A percentile compares a stretch with the other conserved stretches of the same genome.
phyloP scores from a whole-genome alignment of 2,888 invertebrate species.

The Patella ulyssiponensis region DNA sequence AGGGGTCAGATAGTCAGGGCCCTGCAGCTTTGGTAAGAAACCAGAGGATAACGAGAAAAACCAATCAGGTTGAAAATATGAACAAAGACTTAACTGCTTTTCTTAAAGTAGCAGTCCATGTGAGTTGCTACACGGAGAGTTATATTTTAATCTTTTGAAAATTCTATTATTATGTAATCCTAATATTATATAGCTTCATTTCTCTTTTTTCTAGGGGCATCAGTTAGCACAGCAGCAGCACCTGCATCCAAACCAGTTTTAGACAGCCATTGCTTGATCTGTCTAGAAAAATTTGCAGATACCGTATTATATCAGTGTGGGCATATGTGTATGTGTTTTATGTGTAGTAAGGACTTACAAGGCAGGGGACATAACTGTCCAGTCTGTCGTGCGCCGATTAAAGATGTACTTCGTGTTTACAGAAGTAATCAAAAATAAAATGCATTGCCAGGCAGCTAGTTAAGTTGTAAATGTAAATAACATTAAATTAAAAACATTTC shows the following conservation, averaged over 20 bases:
- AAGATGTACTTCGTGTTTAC: constrained; percentile 68
- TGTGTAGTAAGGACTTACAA: constrained; percentile 66
- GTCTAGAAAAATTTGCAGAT: constrained; percentile 66
- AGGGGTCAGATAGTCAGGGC: no score
- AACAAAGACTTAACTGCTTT: no score
- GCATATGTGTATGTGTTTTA: constrained; percentile 70
- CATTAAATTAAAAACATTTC: no score
- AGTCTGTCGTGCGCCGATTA: constrained; percentile 70
- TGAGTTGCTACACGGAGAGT: no score
- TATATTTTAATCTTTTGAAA: no score
- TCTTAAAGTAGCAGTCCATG: no score
- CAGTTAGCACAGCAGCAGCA: constrained; percentile 20
- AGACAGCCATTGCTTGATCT: constrained; percentile 68
- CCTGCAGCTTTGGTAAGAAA: no score
- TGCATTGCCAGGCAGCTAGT: no score
- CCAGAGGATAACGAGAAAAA: no score
- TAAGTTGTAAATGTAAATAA: no score
- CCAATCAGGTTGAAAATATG: no score
- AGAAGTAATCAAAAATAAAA: constrained; percentile 53
- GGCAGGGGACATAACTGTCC: constrained; percentile 63
- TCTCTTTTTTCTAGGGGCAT: constrained; percentile 28
- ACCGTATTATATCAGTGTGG: constrained; percentile 71
- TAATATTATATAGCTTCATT: not conserved
- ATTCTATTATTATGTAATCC: not conserved
- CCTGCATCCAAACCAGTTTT: constrained; percentile 49